These are phyloP conservation scores for Boloria euphrosyne DNA, from an alignment of 2,888 invertebrate genomes.

Conservation along the genomic window DNA sequence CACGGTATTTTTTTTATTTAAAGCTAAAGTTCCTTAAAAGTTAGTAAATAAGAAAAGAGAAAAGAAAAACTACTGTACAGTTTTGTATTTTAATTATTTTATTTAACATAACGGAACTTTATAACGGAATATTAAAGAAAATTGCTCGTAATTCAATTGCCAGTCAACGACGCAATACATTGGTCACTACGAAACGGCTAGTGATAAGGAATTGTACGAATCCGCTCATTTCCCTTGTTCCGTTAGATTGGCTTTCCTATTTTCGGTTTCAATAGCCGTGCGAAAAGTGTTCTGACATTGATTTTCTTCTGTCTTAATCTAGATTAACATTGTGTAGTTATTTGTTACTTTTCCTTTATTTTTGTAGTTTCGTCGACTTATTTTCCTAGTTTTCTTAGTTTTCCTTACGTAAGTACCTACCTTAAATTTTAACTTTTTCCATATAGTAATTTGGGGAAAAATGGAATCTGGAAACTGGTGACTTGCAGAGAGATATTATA, in stretches of 20 bases:
- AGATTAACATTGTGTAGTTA: slow-evolving; percentile 2
- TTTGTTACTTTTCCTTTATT: not conserved
- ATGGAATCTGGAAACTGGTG: too few relatives aligned
- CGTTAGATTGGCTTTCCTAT: slow-evolving; percentile 30
- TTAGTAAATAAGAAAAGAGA: too few relatives aligned
- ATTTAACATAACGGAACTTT: too few relatives aligned
- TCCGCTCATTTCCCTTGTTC: slow-evolving; percentile 29
- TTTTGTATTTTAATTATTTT: too few relatives aligned
- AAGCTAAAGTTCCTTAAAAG: too few relatives aligned
- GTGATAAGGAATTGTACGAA: slow-evolving; percentile 30
- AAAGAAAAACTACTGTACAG: too few relatives aligned
- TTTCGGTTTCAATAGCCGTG: slow-evolving; percentile 20
- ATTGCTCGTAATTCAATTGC: slow-evolving; percentile 21
- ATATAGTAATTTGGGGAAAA: too few relatives aligned
- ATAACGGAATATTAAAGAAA: slow-evolving; percentile 12
- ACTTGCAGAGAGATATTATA: not conserved
- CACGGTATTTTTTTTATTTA: too few relatives aligned
- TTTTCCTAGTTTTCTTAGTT: not conserved
- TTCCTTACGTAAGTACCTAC: too few relatives aligned
- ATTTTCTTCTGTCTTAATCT: slow-evolving; percentile 14
- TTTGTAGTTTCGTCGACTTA: too few relatives aligned
- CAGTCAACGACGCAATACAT: slow-evolving; percentile 32
- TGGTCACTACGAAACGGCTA: slow-evolving; percentile 26
- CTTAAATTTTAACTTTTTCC: too few relatives aligned
- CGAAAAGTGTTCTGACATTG: slow-evolving; percentile 12